Evolutionary conservation across 2,113 vertebrate species (phyloP).

Genomic region (Oenanthe melanoleuca): DNA sequence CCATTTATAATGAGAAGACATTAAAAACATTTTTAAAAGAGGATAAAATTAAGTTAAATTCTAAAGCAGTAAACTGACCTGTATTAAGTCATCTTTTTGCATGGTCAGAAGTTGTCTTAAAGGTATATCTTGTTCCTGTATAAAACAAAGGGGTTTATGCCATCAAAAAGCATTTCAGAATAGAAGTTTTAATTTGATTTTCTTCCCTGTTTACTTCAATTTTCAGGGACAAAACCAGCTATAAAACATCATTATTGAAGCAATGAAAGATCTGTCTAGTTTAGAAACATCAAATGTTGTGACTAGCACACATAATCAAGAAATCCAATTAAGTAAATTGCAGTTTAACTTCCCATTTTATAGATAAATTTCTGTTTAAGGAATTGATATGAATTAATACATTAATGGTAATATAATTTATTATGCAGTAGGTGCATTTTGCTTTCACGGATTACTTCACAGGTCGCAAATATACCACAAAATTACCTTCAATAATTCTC

Average conservation of each 20-base stretch:
- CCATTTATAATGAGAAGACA: neutral
- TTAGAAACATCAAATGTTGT: neutral
- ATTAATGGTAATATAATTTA: neutral
- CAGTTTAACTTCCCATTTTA: neutral
- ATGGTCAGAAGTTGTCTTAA: constrained; percentile 87
- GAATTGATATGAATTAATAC: neutral
- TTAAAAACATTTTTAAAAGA: neutral
- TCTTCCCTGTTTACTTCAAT: neutral
- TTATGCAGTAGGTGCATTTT: neutral
- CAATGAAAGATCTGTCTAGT: neutral
- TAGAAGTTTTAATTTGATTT: neutral
- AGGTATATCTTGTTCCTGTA: constrained; percentile 84
- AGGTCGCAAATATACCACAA: neutral
- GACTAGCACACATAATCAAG: neutral
- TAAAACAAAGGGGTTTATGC: constrained; percentile 25
- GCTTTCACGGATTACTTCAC: neutral
- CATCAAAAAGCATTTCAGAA: neutral
- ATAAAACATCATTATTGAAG: neutral
- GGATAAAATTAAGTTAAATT: neutral
- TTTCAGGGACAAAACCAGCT: neutral
- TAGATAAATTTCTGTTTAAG: neutral
- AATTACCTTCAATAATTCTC: constrained; percentile 79
- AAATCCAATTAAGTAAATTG: neutral
- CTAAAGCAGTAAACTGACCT: constrained; percentile 75
- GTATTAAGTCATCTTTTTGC: constrained; percentile 84